Percentiles rank a stretch among this genome's conserved stretches.
Evolutionary conservation across 2,888 invertebrate species (phyloP).

Genomic region (Teinopalpus imperialis): DNA sequence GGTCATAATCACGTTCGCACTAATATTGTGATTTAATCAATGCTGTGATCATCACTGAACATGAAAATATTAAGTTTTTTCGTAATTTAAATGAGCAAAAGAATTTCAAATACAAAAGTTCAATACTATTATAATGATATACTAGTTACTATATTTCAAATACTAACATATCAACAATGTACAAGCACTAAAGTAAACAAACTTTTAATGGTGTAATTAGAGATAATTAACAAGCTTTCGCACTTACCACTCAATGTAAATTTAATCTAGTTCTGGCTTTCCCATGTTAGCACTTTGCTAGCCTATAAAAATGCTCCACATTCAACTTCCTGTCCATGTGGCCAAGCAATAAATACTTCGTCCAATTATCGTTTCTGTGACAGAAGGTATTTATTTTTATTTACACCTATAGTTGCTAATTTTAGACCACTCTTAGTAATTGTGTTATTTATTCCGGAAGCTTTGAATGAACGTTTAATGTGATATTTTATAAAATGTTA

Average conservation of each 20-base stretch:
- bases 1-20: too few species aligned
- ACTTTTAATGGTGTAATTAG: too few species aligned
- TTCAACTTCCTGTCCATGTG: conserved; percentile 16
- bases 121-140: too few species aligned
- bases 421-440: conserved; percentile 8
- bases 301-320: conserved; percentile 12
- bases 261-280: background rate
- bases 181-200: too few species aligned
- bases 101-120: too few species aligned
- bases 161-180: too few species aligned
- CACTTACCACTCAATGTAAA: conserved; percentile 1
- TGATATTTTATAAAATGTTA: too few species aligned
- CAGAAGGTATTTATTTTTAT: conserved; percentile 1
- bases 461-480: background rate
- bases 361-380: conserved; percentile 11
- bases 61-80: too few species aligned
- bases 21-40: too few species aligned
- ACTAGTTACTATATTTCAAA: too few species aligned
- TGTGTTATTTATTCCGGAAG: conserved; percentile 15
- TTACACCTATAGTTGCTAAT: conserved; percentile 5
- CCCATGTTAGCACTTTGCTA: conserved; percentile 15
- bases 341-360: conserved; percentile 12
- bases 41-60: too few species aligned
- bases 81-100: too few species aligned
- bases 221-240: background rate